Conservation (phyloP, 2,888 invertebrate species). For the Polyommatus icarus region DNA sequence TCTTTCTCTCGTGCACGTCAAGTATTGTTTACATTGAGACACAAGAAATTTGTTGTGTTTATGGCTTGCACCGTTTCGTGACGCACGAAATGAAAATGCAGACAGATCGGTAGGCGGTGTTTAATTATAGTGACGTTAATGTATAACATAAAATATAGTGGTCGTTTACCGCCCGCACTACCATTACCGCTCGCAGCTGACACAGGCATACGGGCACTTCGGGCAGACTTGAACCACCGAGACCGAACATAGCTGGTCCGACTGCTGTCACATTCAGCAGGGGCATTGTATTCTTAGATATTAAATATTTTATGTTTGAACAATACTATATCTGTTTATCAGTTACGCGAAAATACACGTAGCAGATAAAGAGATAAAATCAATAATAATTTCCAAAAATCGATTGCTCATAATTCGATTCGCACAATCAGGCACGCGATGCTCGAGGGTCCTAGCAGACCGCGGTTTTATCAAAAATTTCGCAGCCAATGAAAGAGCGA, state of each 20-base stretch:
- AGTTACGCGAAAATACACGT: background rate
- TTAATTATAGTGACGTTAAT: slow-evolving; percentile 22
- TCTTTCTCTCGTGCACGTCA: background rate
- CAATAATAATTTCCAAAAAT: background rate
- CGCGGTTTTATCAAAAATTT: background rate
- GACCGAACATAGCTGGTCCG: background rate
- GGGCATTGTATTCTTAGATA: background rate
- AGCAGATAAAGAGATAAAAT: background rate
- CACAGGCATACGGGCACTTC: background rate
- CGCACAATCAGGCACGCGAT: background rate
- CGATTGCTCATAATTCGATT: background rate
- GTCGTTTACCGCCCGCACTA: background rate
- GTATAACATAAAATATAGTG: slow-evolving; percentile 6
- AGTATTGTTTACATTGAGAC: background rate
- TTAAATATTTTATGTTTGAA: background rate
- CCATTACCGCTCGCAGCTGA: background rate
- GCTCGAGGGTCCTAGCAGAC: background rate
- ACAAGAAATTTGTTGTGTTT: background rate
- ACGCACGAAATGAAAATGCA: slow-evolving; percentile 26
- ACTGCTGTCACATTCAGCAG: background rate
- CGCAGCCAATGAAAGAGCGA: background rate
- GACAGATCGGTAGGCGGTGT: background rate
- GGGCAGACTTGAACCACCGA: background rate
- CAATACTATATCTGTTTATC: background rate
- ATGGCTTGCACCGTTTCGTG: background rate